These are phyloP conservation scores for Dusona sp. DNA, from an alignment of 2,888 invertebrate genomes.

Conservation along the genomic window DNA sequence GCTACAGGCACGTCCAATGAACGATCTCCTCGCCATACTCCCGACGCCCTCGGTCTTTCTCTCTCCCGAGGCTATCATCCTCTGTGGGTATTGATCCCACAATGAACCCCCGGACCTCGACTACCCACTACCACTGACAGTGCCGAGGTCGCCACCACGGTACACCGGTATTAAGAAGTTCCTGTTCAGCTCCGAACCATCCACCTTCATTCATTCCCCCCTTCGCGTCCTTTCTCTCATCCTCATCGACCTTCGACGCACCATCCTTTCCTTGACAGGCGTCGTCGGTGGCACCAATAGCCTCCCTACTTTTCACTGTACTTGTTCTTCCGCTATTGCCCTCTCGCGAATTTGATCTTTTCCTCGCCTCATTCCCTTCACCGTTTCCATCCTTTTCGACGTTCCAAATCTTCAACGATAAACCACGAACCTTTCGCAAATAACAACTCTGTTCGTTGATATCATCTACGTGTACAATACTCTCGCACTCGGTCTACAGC, in stretches of 20 bases:
- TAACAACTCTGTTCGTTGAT: not conserved
- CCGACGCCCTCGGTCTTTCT: constrained; percentile 78
- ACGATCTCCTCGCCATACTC: constrained; percentile 79
- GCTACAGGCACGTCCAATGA: constrained; percentile 80
- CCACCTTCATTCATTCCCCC: constrained; percentile 71
- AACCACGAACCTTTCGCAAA: constrained; percentile 3
- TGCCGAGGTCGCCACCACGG: constrained; percentile 71
- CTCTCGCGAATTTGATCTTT: not conserved
- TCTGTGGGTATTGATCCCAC: constrained; percentile 83
- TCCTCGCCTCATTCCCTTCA: not conserved
- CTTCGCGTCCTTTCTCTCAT: constrained; percentile 35
- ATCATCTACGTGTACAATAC: not conserved
- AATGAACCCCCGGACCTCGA: constrained; percentile 80
- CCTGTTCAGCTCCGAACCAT: constrained; percentile 74
- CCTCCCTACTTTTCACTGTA: not conserved
- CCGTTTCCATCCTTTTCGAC: constrained; percentile 7
- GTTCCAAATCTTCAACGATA: constrained; percentile 28
- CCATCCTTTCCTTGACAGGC: not conserved
- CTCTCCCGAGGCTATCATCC: constrained; percentile 38
- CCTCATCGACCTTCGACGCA: constrained; percentile 31
- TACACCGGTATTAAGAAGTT: constrained; percentile 81
- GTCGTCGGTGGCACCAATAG: constrained; percentile 35
- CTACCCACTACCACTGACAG: constrained; percentile 62
- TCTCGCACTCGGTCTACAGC: constrained; percentile 14
- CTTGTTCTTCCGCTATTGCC: constrained; percentile 28